These are phyloP conservation scores for Tetramorium alpestre DNA, from an alignment of 1,140 invertebrate genomes.

Conservation along the genomic window DNA sequence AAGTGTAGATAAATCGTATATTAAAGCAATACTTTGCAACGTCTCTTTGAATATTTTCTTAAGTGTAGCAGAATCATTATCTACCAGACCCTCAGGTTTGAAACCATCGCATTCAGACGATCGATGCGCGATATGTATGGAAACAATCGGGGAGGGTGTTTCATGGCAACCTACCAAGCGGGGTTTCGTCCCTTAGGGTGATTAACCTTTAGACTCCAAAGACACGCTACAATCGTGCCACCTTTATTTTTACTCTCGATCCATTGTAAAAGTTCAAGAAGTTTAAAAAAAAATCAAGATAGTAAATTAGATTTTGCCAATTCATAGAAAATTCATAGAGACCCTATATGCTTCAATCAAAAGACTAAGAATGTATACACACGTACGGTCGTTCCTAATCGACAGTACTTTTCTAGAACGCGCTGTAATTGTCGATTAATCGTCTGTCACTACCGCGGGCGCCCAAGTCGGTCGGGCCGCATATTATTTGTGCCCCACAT, in stretches of 20 bases:
- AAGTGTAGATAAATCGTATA: background rate
- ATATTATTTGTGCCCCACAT: conserved; percentile 64
- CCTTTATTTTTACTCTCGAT: background rate
- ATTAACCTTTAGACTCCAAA: conserved; percentile 4
- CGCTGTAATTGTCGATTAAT: conserved; percentile 51
- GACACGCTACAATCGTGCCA: background rate
- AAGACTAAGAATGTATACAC: too few relatives aligned
- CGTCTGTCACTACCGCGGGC: conserved; percentile 20
- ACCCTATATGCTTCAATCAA: background rate
- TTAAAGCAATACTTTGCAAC: background rate
- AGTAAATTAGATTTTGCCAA: background rate
- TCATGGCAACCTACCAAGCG: conserved; percentile 58
- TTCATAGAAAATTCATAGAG: background rate
- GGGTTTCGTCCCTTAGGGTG: conserved; percentile 34
- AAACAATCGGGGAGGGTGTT: conserved; percentile 47
- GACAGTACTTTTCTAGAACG: background rate
- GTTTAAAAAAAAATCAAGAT: too few relatives aligned
- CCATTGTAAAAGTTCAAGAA: too few relatives aligned
- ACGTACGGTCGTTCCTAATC: background rate
- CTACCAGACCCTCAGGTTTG: background rate
- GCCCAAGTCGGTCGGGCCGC: conserved; percentile 9
- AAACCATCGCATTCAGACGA: background rate
- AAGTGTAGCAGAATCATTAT: background rate
- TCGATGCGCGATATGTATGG: conserved; percentile 27
- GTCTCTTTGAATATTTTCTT: background rate